Base-by-base conservation (phyloP, 2,797 vertebrate species). In the Fistularia tabacaria region DNA sequence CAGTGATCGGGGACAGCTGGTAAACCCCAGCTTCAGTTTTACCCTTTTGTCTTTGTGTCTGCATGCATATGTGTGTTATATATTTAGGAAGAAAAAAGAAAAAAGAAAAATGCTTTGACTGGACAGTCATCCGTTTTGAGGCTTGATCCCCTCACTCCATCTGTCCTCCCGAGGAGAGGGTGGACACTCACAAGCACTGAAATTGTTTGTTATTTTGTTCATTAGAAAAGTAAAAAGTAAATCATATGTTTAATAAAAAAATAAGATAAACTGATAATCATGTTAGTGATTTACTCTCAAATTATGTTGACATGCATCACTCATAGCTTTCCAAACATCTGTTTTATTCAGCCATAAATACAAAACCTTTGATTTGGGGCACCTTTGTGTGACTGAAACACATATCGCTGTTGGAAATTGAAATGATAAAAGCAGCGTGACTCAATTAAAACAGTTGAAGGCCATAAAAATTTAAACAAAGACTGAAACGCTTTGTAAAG, bases 141-240 rank as follows among this genome's bases (percentile, higher is more conserved):
- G 68, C 38, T 49, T 88, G 83, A 89, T 88, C 82, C 77, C 64
- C 57, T 50, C 51, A 84, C 85, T 88, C 84, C 81, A 72, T 54
- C 50, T 3, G 44, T 69, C 25, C 25, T 25, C n/a, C n/a, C n/a
- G n/a, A n/a, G n/a, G n/a, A n/a, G n/a, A n/a, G n/a, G n/a, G n/a
- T n/a, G n/a, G n/a, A n/a, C n/a, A n/a, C n/a, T n/a, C 25, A 25
- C 25, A 25, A 2, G 25, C 25, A 25, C 25, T 25, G 2, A 25
- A 25, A 25, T 25, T 25, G 25, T 25, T 25, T 25, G 5, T 25
- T 25, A 25, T 25, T 25, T 5, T 25, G 25, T 25, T 25, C 25
- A 25, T 25, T 25, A 25, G 25, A 25, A 25, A 3, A 25, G 25
- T 25, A 25, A 25, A 25, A 25, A 25, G 25, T 25, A 3, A 25